A percentile compares a stretch with the other conserved stretches of the same genome.
Evolutionary conservation across 2,113 vertebrate genomes (phyloP).

Genomic region (Noturus placidus): DNA sequence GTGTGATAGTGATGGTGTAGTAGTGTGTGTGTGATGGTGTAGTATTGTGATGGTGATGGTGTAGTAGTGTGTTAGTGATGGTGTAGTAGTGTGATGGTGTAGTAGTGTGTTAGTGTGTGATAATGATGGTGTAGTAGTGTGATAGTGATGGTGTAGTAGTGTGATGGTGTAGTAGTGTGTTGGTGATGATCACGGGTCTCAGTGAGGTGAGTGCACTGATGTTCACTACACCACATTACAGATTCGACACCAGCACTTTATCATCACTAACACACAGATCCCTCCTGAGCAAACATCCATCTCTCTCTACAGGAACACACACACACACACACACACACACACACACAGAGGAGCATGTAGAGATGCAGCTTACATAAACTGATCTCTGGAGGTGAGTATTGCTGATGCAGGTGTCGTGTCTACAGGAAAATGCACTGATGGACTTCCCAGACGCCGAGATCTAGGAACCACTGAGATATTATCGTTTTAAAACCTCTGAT

Average conservation of each 20-base stretch:
- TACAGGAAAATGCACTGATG: background rate
- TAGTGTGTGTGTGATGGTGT: no score
- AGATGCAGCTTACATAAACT: background rate
- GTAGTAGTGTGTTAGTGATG: no score
- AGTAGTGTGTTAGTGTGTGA: background rate
- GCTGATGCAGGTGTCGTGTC: background rate
- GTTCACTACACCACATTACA: conserved; percentile 69
- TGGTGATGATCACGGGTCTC: conserved; percentile 43
- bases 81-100: background rate
- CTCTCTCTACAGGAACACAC: conserved; percentile 5
- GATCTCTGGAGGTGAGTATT: background rate
- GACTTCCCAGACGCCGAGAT: background rate
- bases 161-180: background rate
- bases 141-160: background rate
- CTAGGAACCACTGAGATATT: background rate
- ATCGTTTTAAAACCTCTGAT: background rate
- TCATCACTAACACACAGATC: conserved; percentile 61
- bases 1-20: no score
- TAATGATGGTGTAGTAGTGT: background rate
- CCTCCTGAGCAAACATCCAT: conserved; percentile 16
- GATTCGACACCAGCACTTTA: conserved; percentile 67
- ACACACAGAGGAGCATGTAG: background rate
- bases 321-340: conserved; percentile 8
- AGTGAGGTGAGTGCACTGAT: conserved; percentile 62
- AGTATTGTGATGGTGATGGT: no score